Evolutionary conservation across 2,113 vertebrate genomes (phyloP).

Genomic region (human (Homo sapiens)): GRCh38 chr1:97188001-97188500

Average conservation of each 20-base stretch:
- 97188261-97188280: conserved; percentile 51
- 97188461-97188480: background rate
- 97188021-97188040: too few species aligned
- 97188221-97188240: conserved; percentile 45
- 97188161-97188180: background rate
- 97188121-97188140: background rate
- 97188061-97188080: too few species aligned
- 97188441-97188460: conserved; percentile 29
- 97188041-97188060: too few species aligned
- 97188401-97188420: conserved; percentile 3
- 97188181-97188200: background rate
- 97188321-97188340: conserved; percentile 48
- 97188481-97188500: background rate
- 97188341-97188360: conserved; percentile 52
- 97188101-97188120: background rate
- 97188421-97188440: background rate
- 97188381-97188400: conserved; percentile 48
- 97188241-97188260: conserved; percentile 56
- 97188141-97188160: conserved; percentile 14
- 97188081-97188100: background rate
- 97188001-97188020: too few species aligned
- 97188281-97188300: conserved; percentile 55
- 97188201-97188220: conserved; percentile 51
- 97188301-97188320: conserved; percentile 23
- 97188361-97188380: conserved; percentile 58